phyloP scores from a whole-genome alignment of 2,113 vertebrate genomes.

The Gallinago media region DNA sequence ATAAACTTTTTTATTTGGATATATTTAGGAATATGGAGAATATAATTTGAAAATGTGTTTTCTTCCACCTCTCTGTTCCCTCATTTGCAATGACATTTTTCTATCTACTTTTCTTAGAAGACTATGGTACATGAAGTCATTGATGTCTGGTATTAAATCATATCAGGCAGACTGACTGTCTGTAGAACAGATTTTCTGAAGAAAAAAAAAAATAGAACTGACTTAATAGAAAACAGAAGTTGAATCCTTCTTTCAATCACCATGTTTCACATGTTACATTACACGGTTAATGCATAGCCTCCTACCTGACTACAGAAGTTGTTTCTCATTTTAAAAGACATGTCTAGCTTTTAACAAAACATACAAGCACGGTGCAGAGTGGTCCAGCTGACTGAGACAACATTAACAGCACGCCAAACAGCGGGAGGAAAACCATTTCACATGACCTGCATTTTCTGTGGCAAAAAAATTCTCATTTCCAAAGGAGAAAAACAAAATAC shows the following conservation, averaged over 20 bases:
- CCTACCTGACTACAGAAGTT: not conserved
- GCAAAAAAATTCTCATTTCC: not conserved
- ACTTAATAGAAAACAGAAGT: not conserved
- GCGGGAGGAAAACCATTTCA: not conserved
- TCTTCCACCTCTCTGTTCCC: not conserved
- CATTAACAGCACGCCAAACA: not conserved
- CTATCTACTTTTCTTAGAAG: not conserved
- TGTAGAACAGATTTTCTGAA: not conserved
- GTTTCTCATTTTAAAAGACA: not conserved
- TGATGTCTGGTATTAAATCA: not conserved
- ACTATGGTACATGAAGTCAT: not conserved
- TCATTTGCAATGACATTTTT: not conserved
- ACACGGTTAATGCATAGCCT: not conserved
- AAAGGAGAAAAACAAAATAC: not conserved
- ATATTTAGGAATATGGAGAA: not conserved
- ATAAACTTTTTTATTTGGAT: not conserved
- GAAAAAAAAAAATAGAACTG: not conserved
- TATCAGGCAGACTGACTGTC: not conserved
- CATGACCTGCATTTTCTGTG: not conserved
- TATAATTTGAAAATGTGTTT: not conserved
- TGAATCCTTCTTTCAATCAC: not conserved
- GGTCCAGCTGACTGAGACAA: not conserved
- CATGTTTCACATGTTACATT: not conserved
- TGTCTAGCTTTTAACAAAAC: not conserved
- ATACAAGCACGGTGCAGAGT: rapidly evolving